These are phyloP conservation scores for Urechis unicinctus DNA, from an alignment of 2,888 invertebrate genomes.

Conservation along the genomic window DNA sequence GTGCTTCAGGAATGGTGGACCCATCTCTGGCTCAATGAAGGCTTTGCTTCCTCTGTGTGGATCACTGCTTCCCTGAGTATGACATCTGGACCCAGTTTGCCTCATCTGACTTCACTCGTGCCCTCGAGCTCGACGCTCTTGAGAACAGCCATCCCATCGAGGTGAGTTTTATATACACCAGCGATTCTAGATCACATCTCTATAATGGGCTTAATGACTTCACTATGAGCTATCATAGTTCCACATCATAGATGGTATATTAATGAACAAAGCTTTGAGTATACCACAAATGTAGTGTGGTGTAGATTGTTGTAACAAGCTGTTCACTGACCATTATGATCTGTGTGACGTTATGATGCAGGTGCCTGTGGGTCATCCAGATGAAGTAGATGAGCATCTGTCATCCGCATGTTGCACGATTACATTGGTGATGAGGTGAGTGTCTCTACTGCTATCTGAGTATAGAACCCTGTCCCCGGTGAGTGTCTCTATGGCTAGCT, in stretches of 20 bases:
- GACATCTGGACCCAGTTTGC: constrained; percentile 97
- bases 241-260: no score
- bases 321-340: not conserved
- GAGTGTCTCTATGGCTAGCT: no score
- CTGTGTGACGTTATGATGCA: constrained; percentile 20
- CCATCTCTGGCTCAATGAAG: constrained; percentile 90
- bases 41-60: constrained; percentile 91
- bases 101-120: constrained; percentile 76
- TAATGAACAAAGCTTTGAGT: no score
- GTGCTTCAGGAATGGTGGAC: constrained; percentile 81
- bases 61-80: constrained; percentile 86
- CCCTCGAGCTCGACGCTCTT: constrained; percentile 70
- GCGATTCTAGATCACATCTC: no score
- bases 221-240: no score
- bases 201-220: no score
- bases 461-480: no score
- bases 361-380: constrained; percentile 82
- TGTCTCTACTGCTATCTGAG: no score
- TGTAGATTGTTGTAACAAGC: no score
- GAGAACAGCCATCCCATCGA: constrained; percentile 94
- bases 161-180: no score
- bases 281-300: no score
- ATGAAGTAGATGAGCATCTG: constrained; percentile 89
- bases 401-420: constrained; percentile 88
- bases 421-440: constrained; percentile 78